These are phyloP conservation scores for Ceratitis capitata DNA, from an alignment of 1,140 invertebrate genomes.

Conservation along the genomic window DNA sequence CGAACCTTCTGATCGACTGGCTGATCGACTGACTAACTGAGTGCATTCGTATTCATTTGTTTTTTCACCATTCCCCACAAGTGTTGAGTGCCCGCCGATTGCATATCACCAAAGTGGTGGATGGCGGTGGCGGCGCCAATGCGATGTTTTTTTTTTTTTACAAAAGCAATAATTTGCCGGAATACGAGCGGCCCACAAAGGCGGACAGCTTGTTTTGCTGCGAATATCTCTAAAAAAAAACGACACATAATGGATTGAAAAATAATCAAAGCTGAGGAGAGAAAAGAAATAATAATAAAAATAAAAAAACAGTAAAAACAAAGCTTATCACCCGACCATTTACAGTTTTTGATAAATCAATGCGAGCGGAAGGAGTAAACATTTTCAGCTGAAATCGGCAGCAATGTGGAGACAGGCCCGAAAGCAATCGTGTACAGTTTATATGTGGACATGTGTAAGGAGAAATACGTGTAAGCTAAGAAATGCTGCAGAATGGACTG, in stretches of 20 bases:
- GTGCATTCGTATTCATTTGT: background rate
- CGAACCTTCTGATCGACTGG: background rate
- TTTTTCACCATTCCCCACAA: background rate
- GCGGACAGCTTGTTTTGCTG: background rate
- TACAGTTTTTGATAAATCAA: constrained; percentile 7
- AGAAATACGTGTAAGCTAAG: background rate
- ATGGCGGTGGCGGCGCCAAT: background rate
- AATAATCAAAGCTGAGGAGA: background rate
- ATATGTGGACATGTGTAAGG: background rate
- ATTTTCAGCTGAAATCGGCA: background rate
- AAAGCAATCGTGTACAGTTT: background rate
- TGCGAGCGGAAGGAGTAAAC: background rate
- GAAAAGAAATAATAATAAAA: background rate
- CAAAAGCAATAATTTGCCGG: background rate
- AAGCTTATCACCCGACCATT: background rate
- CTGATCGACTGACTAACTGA: too few species aligned
- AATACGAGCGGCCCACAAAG: background rate
- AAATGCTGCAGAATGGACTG: background rate
- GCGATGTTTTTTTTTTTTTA: background rate
- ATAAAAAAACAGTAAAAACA: background rate
- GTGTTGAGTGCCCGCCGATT: background rate
- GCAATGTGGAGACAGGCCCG: background rate
- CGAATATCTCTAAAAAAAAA: background rate
- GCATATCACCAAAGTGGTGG: too few species aligned
- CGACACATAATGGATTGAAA: background rate